These are phyloP conservation scores for Helogale parvula DNA, from an alignment of 2,113 vertebrate species.

Conservation along the genomic window DNA sequence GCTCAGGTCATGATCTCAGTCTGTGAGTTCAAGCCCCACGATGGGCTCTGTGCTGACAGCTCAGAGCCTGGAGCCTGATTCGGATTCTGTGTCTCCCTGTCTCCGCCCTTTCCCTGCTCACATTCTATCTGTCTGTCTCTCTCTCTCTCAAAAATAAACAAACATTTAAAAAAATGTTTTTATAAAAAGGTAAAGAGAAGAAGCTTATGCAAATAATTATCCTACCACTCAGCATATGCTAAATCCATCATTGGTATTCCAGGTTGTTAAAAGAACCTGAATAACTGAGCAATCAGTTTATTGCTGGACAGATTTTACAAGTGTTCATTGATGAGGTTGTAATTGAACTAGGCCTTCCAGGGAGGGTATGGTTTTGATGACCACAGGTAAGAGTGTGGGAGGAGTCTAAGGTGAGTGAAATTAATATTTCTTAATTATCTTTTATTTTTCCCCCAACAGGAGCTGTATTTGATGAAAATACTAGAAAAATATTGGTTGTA, in stretches of 20 bases:
- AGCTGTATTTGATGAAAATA: slow-evolving; percentile 93
- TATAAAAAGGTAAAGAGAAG: not conserved
- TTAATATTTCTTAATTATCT: not conserved
- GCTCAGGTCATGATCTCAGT: too few relatives aligned
- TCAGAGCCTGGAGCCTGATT: too few relatives aligned
- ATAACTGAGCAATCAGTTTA: not conserved
- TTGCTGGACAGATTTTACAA: not conserved
- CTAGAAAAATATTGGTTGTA: slow-evolving; percentile 93
- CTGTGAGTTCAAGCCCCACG: too few relatives aligned
- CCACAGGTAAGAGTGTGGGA: not conserved
- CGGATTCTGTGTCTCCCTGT: too few relatives aligned
- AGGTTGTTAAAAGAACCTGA: not conserved
- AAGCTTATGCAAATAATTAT: not conserved
- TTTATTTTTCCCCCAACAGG: slow-evolving; percentile 83
- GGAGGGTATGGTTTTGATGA: not conserved
- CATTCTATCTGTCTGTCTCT: too few relatives aligned
- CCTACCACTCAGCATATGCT: not conserved
- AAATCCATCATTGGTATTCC: not conserved
- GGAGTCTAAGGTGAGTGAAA: not conserved
- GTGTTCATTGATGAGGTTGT: not conserved
- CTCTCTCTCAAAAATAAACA: too few relatives aligned
- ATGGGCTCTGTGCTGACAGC: too few relatives aligned
- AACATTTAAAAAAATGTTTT: too few relatives aligned
- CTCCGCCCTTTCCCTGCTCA: too few relatives aligned
- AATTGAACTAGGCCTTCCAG: slow-evolving; percentile 17